A percentile compares a stretch with the other conserved stretches of the same genome.
Conservation (phyloP, 2,113 vertebrate species). For the Xerus inauris region DNA sequence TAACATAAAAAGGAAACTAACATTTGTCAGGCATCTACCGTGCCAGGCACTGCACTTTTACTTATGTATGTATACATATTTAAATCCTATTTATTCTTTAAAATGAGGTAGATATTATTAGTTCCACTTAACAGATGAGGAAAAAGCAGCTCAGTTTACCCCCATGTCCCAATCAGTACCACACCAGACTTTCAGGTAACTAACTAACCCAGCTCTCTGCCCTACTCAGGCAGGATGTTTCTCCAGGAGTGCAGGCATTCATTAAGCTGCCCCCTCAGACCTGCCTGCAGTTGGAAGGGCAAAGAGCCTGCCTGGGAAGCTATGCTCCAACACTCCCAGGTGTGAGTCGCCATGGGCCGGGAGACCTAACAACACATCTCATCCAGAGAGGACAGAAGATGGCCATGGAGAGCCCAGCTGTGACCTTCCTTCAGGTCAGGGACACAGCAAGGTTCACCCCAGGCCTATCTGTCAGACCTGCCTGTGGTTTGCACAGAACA, state of each 20-base stretch:
- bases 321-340: not conserved
- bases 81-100: not conserved
- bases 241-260: not conserved
- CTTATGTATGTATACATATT: not conserved
- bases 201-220: not conserved
- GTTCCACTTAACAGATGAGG: not conserved
- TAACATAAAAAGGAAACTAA: not conserved
- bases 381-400: not conserved
- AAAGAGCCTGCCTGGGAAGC: not conserved
- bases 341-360: not conserved
- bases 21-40: not conserved
- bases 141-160: not conserved
- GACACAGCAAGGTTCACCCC: accelerated
- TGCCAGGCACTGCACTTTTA: not conserved
- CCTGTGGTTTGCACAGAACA: not conserved
- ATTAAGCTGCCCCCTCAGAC: not conserved
- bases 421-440: not conserved
- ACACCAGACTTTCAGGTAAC: not conserved
- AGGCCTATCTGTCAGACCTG: accelerated
- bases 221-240: not conserved
- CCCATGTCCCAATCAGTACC: not conserved
- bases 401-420: not conserved
- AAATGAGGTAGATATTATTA: not conserved
- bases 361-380: not conserved
- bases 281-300: not conserved